phyloP scores from a whole-genome alignment of 1,140 invertebrate species.

The Nephotettix cincticeps region DNA sequence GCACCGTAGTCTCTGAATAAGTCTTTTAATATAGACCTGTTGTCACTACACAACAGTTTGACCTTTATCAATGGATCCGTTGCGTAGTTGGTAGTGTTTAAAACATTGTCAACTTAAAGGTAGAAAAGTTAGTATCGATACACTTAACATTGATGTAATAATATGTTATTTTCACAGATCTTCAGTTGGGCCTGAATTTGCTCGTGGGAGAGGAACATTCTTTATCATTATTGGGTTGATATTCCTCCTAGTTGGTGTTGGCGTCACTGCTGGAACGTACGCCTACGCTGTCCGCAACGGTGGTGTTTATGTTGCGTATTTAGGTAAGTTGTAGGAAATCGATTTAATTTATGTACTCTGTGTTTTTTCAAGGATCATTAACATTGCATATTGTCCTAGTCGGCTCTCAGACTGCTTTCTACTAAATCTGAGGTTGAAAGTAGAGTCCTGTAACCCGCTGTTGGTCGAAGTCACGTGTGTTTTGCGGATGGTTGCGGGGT shows the following conservation, averaged over 20 bases:
- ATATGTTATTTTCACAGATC: slow-evolving; percentile 62
- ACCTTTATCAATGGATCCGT: too few relatives aligned
- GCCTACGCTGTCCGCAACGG: slow-evolving; percentile 56
- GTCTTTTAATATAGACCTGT: too few relatives aligned
- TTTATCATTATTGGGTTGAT: slow-evolving; percentile 78
- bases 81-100: too few relatives aligned
- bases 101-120: too few relatives aligned
- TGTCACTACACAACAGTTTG: too few relatives aligned
- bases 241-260: slow-evolving; percentile 72
- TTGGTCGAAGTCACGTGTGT: too few relatives aligned
- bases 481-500: background rate
- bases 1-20: too few relatives aligned
- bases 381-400: too few relatives aligned
- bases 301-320: slow-evolving; percentile 81
- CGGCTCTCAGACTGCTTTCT: too few relatives aligned
- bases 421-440: background rate
- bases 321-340: slow-evolving; percentile 55
- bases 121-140: too few relatives aligned
- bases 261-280: slow-evolving; percentile 67
- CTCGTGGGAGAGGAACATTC: slow-evolving; percentile 71
- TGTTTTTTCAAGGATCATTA: background rate
- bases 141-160: too few relatives aligned
- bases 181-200: slow-evolving; percentile 84
- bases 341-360: background rate
- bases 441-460: background rate